Evolutionary conservation across 2,888 invertebrate genomes (phyloP).

Genomic region (Perithous albicinctus): DNA sequence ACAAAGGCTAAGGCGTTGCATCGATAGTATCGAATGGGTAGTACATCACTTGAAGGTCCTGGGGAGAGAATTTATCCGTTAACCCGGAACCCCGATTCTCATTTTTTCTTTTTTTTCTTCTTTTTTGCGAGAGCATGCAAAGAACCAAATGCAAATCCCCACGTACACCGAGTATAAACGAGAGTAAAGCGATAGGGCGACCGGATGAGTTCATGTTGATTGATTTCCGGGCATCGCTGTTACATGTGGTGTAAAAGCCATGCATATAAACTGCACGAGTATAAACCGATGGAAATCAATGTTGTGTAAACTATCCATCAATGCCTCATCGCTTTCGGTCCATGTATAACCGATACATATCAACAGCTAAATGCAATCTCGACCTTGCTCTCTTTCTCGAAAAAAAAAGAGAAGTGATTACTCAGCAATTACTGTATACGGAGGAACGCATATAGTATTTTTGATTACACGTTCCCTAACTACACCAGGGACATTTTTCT

Average conservation of each 20-base stretch:
- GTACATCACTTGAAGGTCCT: constrained; percentile 63
- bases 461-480: neutral
- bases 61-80: constrained; percentile 50
- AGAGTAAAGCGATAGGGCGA: constrained; percentile 65
- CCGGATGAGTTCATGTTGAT: constrained; percentile 63
- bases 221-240: constrained; percentile 40
- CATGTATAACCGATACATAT: constrained; percentile 60
- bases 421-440: no score
- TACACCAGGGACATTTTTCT: neutral
- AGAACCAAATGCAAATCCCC: constrained; percentile 65
- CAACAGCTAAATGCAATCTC: constrained; percentile 67
- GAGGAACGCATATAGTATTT: constrained; percentile 18
- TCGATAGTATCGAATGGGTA: constrained; percentile 63
- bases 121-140: constrained; percentile 59
- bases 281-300: constrained; percentile 62
- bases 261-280: constrained; percentile 54
- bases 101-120: no score
- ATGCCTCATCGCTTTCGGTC: constrained; percentile 44
- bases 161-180: constrained; percentile 48
- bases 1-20: constrained; percentile 61
- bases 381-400: constrained; percentile 41
- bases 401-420: constrained; percentile 1
- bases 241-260: constrained; percentile 38
- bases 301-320: constrained; percentile 67
- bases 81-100: constrained; percentile 64